Conservation (phyloP, 2,797 vertebrate species). For the Presbytis comata region DNA sequence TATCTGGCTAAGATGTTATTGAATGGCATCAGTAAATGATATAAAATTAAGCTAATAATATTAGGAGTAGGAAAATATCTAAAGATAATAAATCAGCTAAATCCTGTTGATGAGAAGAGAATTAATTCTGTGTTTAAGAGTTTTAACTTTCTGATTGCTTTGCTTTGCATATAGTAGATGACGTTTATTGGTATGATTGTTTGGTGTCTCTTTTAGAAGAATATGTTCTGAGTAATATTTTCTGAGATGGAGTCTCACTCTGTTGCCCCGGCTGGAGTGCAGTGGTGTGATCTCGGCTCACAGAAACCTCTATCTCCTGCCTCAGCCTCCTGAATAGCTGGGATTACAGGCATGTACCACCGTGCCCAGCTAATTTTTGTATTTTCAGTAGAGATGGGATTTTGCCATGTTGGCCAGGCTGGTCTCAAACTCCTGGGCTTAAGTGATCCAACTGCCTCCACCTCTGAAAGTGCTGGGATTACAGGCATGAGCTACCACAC, state of each 20-base stretch:
- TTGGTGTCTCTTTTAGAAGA: background rate
- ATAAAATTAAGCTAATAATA: constrained; percentile 25
- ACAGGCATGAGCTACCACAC: background rate
- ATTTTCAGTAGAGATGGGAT: background rate
- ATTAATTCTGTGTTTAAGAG: background rate
- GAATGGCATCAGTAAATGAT: background rate
- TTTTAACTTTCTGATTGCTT: background rate
- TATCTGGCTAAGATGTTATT: background rate
- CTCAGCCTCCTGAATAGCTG: background rate
- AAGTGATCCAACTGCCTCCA: background rate
- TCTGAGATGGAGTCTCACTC: background rate
- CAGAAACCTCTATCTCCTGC: background rate
- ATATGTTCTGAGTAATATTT: background rate
- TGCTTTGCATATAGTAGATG: background rate
- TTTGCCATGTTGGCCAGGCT: background rate
- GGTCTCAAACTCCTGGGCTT: background rate
- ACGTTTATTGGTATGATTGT: background rate
- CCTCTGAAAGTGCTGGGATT: background rate
- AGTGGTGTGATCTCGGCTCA: background rate
- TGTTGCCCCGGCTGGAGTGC: background rate
- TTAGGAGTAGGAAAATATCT: background rate
- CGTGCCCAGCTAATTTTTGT: background rate
- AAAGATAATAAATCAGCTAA: background rate
- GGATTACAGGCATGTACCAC: background rate
- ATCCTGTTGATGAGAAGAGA: background rate